Conservation (phyloP, 1,140 invertebrate genomes). For the Drosophila carrolli region DNA sequence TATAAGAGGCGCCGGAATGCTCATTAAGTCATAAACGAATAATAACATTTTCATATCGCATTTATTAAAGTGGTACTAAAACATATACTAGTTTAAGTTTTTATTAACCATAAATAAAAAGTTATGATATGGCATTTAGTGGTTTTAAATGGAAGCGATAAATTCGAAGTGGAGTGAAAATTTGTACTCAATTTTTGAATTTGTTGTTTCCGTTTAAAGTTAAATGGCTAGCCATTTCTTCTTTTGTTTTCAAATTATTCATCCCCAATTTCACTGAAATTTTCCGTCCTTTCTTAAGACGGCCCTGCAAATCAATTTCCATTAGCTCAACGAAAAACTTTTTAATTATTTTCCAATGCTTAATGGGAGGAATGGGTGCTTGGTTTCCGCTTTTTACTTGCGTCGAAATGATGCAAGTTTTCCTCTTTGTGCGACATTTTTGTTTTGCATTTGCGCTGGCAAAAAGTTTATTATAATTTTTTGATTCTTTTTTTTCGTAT, state of each 20-base stretch:
- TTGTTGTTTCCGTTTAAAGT: conserved; percentile 3
- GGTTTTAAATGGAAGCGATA: too few species aligned
- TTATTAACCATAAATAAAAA: too few species aligned
- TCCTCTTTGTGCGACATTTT: conserved; percentile 33
- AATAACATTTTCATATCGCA: neutral
- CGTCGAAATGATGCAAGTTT: conserved; percentile 35
- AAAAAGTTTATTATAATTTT: conserved; percentile 55
- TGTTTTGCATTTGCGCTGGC: conserved; percentile 48
- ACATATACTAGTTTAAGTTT: too few species aligned
- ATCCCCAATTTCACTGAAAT: conserved; percentile 55
- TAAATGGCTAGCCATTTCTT: conserved; percentile 9
- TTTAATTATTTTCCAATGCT: conserved; percentile 81
- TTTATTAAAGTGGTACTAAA: too few species aligned
- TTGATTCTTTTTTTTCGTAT: conserved; percentile 21
- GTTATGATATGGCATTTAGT: too few species aligned
- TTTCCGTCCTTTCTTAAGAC: conserved; percentile 31
- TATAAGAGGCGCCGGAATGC: too few species aligned
- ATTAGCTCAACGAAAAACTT: conserved; percentile 70
- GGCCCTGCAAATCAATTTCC: conserved; percentile 59
- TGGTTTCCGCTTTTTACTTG: conserved; percentile 43
- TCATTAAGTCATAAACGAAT: neutral
- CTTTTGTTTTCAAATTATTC: conserved; percentile 51
- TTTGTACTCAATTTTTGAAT: conserved; percentile 1
- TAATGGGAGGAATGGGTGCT: conserved; percentile 24
- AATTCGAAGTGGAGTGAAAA: too few species aligned